These are phyloP conservation scores for Forficula auricularia DNA, from an alignment of 1,140 invertebrate species.

Conservation along the genomic window DNA sequence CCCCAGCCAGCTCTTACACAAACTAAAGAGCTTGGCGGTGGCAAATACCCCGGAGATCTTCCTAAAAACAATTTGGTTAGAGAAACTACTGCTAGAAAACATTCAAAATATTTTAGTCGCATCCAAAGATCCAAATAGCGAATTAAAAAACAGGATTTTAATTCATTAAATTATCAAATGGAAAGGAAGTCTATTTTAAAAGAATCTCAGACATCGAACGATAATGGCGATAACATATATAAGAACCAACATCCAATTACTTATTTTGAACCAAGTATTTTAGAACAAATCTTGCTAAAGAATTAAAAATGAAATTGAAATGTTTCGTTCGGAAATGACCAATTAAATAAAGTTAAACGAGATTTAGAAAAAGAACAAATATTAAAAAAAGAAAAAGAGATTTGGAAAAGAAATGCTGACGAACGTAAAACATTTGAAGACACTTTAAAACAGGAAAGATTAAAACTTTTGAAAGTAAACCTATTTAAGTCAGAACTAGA, in stretches of 20 bases:
- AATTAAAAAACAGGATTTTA: no score
- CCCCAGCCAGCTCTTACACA: no score
- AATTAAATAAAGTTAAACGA: slow-evolving; percentile 24
- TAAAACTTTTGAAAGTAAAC: slow-evolving; percentile 25
- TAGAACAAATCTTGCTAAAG: slow-evolving; percentile 42
- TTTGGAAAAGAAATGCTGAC: slow-evolving; percentile 36
- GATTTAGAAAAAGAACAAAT: slow-evolving; percentile 25
- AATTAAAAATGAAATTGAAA: slow-evolving; percentile 47
- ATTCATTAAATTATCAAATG: no score
- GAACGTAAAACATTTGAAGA: slow-evolving; percentile 25
- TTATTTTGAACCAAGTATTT: slow-evolving; percentile 13
- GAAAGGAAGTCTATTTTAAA: slow-evolving; percentile 6
- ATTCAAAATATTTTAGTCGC: no score
- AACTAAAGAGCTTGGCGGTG: no score
- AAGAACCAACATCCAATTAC: not conserved
- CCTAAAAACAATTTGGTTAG: no score
- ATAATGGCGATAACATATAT: slow-evolving; percentile 13
- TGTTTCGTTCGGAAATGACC: slow-evolving; percentile 43
- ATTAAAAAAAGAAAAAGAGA: slow-evolving; percentile 34
- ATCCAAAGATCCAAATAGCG: no score
- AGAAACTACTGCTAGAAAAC: no score
- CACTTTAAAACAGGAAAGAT: no score
- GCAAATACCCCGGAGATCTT: no score
- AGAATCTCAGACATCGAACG: slow-evolving; percentile 2
- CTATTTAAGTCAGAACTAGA: slow-evolving; percentile 33